Evolutionary conservation across 1,140 invertebrate genomes (phyloP).

Genomic region (Sitophilus oryzae): DNA sequence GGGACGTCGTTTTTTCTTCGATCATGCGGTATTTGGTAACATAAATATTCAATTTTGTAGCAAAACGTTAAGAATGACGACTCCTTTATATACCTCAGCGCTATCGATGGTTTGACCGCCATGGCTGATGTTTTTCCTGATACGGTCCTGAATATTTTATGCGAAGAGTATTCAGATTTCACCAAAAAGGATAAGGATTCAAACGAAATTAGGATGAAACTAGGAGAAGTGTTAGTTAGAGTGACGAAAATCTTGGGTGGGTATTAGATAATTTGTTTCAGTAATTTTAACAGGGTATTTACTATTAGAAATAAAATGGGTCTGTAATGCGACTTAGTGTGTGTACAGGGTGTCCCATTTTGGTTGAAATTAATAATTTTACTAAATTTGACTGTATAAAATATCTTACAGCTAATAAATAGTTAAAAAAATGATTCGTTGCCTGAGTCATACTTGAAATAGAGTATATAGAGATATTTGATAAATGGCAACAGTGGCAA

Average conservation of each 20-base stretch:
- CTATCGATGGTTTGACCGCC: constrained; percentile 68
- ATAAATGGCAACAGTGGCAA: too few species aligned
- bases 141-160: constrained; percentile 59
- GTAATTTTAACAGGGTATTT: too few species aligned
- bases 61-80: constrained; percentile 72
- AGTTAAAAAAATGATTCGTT: too few species aligned
- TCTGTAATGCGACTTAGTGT: too few species aligned
- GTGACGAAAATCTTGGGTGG: constrained; percentile 65
- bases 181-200: constrained; percentile 43
- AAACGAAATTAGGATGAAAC: constrained; percentile 65
- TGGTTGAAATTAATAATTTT: too few species aligned
- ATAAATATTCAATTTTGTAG: constrained; percentile 29
- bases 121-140: constrained; percentile 60
- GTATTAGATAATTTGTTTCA: constrained; percentile 16
- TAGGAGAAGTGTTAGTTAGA: constrained; percentile 77
- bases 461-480: too few species aligned
- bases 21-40: neutral
- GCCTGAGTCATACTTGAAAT: too few species aligned
- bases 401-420: too few species aligned
- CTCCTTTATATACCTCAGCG: constrained; percentile 76
- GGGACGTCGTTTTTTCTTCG: too few species aligned
- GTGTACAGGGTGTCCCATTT: too few species aligned
- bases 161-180: constrained; percentile 42
- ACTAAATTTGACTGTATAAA: too few species aligned
- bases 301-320: too few species aligned